These are phyloP conservation scores for Grantiella picta DNA, from an alignment of 2,113 vertebrate species.

Conservation along the genomic window DNA sequence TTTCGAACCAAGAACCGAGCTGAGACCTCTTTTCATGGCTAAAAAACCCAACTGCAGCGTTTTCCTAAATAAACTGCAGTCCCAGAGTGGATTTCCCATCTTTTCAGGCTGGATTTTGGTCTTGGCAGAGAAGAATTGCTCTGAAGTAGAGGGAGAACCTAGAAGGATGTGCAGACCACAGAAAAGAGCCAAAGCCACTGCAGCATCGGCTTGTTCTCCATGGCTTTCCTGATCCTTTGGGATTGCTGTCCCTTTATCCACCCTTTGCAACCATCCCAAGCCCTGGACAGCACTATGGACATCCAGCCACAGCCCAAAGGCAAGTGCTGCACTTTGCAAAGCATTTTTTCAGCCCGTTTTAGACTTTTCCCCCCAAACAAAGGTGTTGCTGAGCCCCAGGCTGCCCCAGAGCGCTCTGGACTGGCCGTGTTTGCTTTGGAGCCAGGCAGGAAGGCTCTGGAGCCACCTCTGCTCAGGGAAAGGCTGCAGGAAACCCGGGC, in stretches of 20 bases:
- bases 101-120: background rate
- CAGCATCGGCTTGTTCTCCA: background rate
- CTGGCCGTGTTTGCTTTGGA: rapidly evolving
- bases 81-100: background rate
- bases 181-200: rapidly evolving
- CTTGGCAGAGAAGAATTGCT: rapidly evolving
- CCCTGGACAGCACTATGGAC: rapidly evolving
- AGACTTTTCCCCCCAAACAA: rapidly evolving
- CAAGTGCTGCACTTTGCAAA: background rate
- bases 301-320: rapidly evolving
- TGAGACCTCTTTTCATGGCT: background rate
- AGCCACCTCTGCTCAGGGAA: background rate
- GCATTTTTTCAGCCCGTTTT: rapidly evolving
- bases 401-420: rapidly evolving
- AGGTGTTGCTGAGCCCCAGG: rapidly evolving
- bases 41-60: no score
- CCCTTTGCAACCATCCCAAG: rapidly evolving
- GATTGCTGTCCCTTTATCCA: background rate
- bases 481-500: background rate
- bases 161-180: rapidly evolving
- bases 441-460: rapidly evolving
- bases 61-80: background rate
- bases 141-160: background rate
- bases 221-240: background rate
- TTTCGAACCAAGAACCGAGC: background rate